Percentiles rank a stretch among this genome's conserved stretches.
These are phyloP conservation scores for Bombylius discolor DNA, from an alignment of 2,888 invertebrate genomes.

Conservation along the genomic window DNA sequence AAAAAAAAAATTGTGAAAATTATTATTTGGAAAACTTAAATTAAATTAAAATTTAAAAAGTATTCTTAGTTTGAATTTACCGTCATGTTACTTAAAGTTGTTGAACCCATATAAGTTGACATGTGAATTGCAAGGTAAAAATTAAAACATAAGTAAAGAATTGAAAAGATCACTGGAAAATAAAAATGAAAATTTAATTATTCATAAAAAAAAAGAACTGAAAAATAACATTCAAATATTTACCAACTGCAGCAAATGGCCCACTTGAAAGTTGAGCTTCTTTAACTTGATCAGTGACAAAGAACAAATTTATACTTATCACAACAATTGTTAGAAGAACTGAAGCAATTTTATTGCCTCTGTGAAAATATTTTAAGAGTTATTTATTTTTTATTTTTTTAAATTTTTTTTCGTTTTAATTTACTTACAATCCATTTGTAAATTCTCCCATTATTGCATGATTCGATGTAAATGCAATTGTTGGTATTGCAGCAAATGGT, in stretches of 20 bases:
- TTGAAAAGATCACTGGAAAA: constrained; percentile 40
- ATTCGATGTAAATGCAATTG: constrained; percentile 74
- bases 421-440: constrained; percentile 58
- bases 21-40: not conserved
- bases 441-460: constrained; percentile 72
- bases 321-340: constrained; percentile 54
- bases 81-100: constrained; percentile 34
- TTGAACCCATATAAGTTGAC: constrained; percentile 48
- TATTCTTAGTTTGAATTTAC: constrained; percentile 20
- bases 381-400: not conserved
- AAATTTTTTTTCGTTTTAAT: not conserved
- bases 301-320: constrained; percentile 66
- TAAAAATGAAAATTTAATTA: constrained; percentile 5
- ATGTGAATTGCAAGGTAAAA: constrained; percentile 61
- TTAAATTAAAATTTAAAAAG: not conserved
- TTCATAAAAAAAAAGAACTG: not conserved
- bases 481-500: constrained; percentile 77
- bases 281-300: constrained; percentile 51
- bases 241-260: constrained; percentile 37
- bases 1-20: constrained; percentile 14
- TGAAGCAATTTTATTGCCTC: constrained; percentile 54
- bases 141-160: constrained; percentile 58
- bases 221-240: constrained; percentile 13
- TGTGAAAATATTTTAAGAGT: constrained; percentile 31
- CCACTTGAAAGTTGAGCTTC: constrained; percentile 34